phyloP scores from a whole-genome alignment of 2,113 vertebrate species.

The Sapajus apella region DNA sequence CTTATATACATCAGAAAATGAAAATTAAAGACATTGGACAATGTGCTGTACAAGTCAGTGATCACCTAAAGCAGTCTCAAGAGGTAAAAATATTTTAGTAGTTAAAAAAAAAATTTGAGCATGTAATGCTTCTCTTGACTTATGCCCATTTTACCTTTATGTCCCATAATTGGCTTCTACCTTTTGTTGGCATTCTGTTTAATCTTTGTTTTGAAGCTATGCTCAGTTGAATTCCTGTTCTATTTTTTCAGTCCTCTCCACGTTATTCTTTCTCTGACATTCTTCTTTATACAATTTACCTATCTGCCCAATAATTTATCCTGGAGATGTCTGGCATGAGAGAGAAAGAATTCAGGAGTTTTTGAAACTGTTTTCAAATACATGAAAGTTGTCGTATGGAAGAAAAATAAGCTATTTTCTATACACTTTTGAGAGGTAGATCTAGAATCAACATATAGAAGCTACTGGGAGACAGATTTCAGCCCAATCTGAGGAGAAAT shows the following conservation, averaged over 20 bases:
- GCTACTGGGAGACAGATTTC: constrained; percentile 33
- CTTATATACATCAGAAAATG: constrained; percentile 84
- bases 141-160: background rate
- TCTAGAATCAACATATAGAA: background rate
- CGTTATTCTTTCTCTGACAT: background rate
- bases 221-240: background rate
- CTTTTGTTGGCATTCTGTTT: background rate
- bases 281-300: background rate
- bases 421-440: background rate
- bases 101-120: background rate
- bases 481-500: constrained; percentile 15
- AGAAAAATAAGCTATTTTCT: constrained; percentile 20
- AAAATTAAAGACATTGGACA: constrained; percentile 74
- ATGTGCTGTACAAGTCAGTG: constrained; percentile 73
- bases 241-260: background rate
- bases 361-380: constrained; percentile 23
- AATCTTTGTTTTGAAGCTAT: background rate
- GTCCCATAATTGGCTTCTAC: background rate
- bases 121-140: background rate
- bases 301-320: background rate
- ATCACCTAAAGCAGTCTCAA: constrained; percentile 75
- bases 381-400: background rate
- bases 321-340: background rate
- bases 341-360: constrained; percentile 30
- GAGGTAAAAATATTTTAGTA: constrained; percentile 81